Conservation (phyloP, 2,888 invertebrate species). For the Stenichneumon culpator region DNA sequence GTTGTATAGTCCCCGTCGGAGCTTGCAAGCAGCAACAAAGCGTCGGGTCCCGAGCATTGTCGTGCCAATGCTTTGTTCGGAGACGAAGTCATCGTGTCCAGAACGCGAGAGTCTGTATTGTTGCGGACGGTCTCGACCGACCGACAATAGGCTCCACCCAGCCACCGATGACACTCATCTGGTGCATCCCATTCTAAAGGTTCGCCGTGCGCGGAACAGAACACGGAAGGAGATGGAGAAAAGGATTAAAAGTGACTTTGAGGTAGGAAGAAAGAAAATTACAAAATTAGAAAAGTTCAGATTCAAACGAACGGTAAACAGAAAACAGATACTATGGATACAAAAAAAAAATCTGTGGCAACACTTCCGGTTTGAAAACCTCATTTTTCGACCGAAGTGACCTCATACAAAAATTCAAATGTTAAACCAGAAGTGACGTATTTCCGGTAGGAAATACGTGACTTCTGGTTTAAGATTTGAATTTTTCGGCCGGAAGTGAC, state of each 20-base stretch:
- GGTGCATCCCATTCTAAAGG: slow-evolving; percentile 15
- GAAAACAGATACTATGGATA: too few relatives aligned
- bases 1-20: slow-evolving; percentile 38
- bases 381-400: too few relatives aligned
- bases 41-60: slow-evolving; percentile 56
- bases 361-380: too few relatives aligned
- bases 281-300: not conserved
- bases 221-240: slow-evolving; percentile 4
- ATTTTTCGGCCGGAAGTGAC: too few relatives aligned
- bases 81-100: slow-evolving; percentile 60
- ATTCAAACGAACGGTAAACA: not conserved
- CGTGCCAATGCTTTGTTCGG: slow-evolving; percentile 60
- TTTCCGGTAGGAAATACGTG: too few relatives aligned
- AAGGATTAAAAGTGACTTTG: not conserved
- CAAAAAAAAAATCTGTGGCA: too few relatives aligned
- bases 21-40: slow-evolving; percentile 56
- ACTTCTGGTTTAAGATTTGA: too few relatives aligned
- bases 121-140: slow-evolving; percentile 35
- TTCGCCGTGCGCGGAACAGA: not conserved
- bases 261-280: not conserved
- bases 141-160: slow-evolving; percentile 49
- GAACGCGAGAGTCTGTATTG: slow-evolving; percentile 47
- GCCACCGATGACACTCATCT: slow-evolving; percentile 40
- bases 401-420: too few relatives aligned
- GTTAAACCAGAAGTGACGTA: too few relatives aligned